Base-by-base conservation (phyloP, 1,140 invertebrate genomes). In the Drosophila nannoptera region DNA sequence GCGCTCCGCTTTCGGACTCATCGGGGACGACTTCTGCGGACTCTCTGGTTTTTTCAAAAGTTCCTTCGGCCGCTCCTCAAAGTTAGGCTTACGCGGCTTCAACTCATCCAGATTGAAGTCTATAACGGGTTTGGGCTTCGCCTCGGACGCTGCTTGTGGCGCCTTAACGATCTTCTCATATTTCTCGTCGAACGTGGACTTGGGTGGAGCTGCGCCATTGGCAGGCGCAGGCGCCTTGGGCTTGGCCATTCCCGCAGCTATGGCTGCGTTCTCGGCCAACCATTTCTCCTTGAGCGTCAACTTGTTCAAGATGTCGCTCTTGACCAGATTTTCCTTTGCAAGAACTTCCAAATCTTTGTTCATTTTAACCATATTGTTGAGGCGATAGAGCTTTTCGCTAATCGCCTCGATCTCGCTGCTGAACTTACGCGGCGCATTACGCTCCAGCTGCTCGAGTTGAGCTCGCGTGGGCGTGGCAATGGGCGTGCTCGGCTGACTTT, bases 301-400 rank as follows among this genome's bases (percentile, higher is more conserved):
- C 63, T 90, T 90, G 16, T 80, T 80, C n/a, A 89, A 65, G 8
- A 90, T 90, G 38, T 90, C 89, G 61, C 87, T 88, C 49, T 88
- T 89, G 4, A 90, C 88, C 7, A 89, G 55, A 69, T 89, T 89
- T 58, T 90, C 89, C 55, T 89, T 89, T 52, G 87, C 84, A 53
- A 89, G 53, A 12, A 78, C 73, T 38, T 89, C 88, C 4, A 89
- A 40, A 60, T 89, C 88, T 9, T 89, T 89, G 60, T 83, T 88
- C 82, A 89, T 88, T 66, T 89, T 89, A 0, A 89, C 70, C 69
- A 89, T 87, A 43, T 86, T 89, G 59, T 87, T 89, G 7, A 89
- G 45, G 38, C 84, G 77, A 54, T 89, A 88, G 1, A 89, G 48
- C 16, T 89, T 89, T 50, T 89, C 88, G 55, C 77, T 89, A n/a